Evolutionary conservation across 1,140 invertebrate species (phyloP).

Genomic region (Procambarus clarkii): DNA sequence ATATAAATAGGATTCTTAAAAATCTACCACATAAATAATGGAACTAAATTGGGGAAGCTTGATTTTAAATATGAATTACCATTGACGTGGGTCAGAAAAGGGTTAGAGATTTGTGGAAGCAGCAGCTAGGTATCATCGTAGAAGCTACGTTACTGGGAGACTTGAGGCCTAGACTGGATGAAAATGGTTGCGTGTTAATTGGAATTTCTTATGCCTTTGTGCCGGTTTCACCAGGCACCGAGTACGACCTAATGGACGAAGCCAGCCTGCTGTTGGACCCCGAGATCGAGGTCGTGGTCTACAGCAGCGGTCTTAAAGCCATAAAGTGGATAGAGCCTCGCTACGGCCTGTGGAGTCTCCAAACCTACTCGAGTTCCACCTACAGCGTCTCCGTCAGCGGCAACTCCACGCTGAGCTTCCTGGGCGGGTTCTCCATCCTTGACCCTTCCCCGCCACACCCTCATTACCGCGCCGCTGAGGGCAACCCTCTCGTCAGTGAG

Average conservation of each 20-base stretch:
- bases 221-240: constrained; percentile 16
- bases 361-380: not conserved
- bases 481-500: constrained; percentile 52
- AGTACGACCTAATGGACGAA: constrained; percentile 41
- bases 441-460: constrained; percentile 57
- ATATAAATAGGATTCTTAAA: too few species aligned
- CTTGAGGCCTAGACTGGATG: too few species aligned
- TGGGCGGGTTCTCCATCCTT: constrained; percentile 48
- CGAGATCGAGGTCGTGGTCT: constrained; percentile 17
- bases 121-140: too few species aligned
- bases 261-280: not conserved
- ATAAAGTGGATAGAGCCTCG: constrained; percentile 25
- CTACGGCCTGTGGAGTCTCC: constrained; percentile 44
- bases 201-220: too few species aligned
- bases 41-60: too few species aligned
- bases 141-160: too few species aligned
- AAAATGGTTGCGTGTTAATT: too few species aligned
- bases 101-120: too few species aligned
- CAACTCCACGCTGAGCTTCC: constrained; percentile 55
- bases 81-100: too few species aligned
- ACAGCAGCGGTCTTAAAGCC: constrained; percentile 11
- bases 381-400: constrained; percentile 49
- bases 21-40: too few species aligned
- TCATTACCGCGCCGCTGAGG: constrained; percentile 44
- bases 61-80: too few species aligned